Conservation (phyloP, 2,888 invertebrate genomes). For the Cyclophora punctaria region DNA sequence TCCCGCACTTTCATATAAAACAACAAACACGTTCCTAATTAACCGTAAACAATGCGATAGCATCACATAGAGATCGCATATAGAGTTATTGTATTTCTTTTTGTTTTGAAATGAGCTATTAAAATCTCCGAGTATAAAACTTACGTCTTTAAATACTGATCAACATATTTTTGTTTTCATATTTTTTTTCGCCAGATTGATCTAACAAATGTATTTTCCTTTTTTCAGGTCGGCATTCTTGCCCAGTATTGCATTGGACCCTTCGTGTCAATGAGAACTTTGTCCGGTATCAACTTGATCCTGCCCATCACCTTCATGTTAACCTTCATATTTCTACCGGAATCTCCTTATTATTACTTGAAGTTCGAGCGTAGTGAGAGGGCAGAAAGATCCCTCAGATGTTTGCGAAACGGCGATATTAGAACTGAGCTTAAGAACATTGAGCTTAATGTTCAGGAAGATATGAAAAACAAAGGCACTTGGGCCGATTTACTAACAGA, state of each 20-base stretch:
- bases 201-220: slow-evolving; percentile 7
- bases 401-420: slow-evolving; percentile 74
- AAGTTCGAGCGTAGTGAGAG: slow-evolving; percentile 69
- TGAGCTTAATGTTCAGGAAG: slow-evolving; percentile 69
- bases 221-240: slow-evolving; percentile 75
- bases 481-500: slow-evolving; percentile 71
- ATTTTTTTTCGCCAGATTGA: no score
- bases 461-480: slow-evolving; percentile 67
- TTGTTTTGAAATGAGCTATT: background rate
- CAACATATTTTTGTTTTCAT: no score
- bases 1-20: slow-evolving; percentile 20
- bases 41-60: background rate
- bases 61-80: background rate
- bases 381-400: slow-evolving; percentile 74
- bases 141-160: no score
- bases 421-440: slow-evolving; percentile 72
- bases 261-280: slow-evolving; percentile 67
- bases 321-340: slow-evolving; percentile 78
- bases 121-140: no score
- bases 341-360: slow-evolving; percentile 77
- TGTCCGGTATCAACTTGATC: slow-evolving; percentile 73
- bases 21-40: slow-evolving; percentile 12
- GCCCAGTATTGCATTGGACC: slow-evolving; percentile 77
- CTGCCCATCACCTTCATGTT: slow-evolving; percentile 74
- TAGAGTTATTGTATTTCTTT: background rate